Evolutionary conservation across 1,140 invertebrate genomes (phyloP), one percentile per base, ranked within the genome.

Genomic region (Zaprionus kolodkinae): DNA sequence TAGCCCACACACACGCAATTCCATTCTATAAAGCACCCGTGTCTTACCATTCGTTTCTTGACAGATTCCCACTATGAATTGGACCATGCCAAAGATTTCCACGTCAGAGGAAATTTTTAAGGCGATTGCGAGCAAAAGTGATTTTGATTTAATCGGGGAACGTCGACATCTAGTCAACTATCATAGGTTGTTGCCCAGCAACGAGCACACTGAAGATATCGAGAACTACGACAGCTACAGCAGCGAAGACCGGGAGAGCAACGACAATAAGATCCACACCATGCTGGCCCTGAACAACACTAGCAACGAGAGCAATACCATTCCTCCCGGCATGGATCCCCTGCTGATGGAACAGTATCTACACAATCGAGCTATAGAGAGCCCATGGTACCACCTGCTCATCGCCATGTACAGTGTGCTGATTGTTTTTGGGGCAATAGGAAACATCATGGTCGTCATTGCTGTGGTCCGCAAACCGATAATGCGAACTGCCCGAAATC

Each of bases 401-500:
- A 95, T 97, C 30, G 93, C 94, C 0, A 94, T 95, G 76, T 97
- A 97, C 92, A 93, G 94, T 1, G 90, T 96, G 10, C 93, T 98
- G 33, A 97, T 97, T 66, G 92, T 96, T 3, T 94, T 97, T 60
- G 97, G 97, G 7, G 94, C 96, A 10, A 92, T 95, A 55, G 97
- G 97, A 30, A 98, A 97, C 93, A 95, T 94, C 15, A 93, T 98
- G 6, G 97, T 97, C 63, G 96, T 97, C 76, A 94, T 95, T 70
- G 96, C 96, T 33, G 96, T 95, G 13, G 94, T 96, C 21, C 93
- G 96, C 61, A 97, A 97, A 87, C 95, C 96, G 27, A 94, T 95
- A 13, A 97, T 98, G 97, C 93, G 97, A 35, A 97, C 97, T 30
- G 96, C 97, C 9, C 93, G 97, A 12, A 98, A 98, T 93, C 95